Conservation (phyloP, 2,888 invertebrate species). For the Crocallis elinguaria region DNA sequence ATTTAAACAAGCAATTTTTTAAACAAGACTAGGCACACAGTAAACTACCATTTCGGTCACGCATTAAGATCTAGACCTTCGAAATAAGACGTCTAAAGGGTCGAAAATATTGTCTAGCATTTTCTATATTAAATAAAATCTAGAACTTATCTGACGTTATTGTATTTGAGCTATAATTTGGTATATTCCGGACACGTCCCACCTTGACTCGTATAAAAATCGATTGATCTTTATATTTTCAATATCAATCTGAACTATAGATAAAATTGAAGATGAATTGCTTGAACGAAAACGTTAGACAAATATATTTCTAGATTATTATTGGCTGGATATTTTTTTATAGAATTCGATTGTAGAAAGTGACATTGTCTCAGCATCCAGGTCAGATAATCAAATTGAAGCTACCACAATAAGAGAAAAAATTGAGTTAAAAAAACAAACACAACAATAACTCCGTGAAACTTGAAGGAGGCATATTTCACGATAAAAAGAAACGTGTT, state of each 20-base stretch:
- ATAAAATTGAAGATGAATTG: neutral
- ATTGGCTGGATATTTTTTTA: too few species aligned
- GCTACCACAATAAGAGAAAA: neutral
- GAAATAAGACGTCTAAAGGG: neutral
- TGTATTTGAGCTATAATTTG: neutral
- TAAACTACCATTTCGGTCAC: neutral
- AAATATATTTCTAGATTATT: too few species aligned
- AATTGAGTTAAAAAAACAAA: neutral
- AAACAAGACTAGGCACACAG: neutral
- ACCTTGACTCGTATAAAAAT: conserved; percentile 3
- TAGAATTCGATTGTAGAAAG: too few species aligned
- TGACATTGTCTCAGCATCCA: too few species aligned
- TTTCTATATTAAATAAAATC: conserved; percentile 5
- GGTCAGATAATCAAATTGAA: too few species aligned
- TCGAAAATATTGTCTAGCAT: conserved; percentile 1
- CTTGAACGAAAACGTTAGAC: neutral
- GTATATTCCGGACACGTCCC: conserved; percentile 2
- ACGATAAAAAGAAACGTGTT: conserved; percentile 16
- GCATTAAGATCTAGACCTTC: neutral
- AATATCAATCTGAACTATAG: neutral
- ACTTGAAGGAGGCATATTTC: neutral
- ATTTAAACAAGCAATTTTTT: too few species aligned
- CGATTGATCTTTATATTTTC: conserved; percentile 13
- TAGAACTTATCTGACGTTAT: neutral
- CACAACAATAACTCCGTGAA: neutral